These are phyloP conservation scores for Pharmacophagus antenor DNA, from an alignment of 2,888 invertebrate genomes.

Conservation along the genomic window DNA sequence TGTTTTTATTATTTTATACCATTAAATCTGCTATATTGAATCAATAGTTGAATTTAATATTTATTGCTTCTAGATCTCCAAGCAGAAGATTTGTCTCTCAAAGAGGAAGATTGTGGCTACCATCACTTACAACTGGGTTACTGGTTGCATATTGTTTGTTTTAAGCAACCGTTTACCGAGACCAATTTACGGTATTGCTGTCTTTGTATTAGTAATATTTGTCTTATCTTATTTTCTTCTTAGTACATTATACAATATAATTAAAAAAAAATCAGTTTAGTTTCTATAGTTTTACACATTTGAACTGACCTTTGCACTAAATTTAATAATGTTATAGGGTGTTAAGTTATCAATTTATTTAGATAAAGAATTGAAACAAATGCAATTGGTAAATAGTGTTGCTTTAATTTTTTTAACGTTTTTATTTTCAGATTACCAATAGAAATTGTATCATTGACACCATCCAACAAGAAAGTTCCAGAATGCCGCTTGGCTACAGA, in stretches of 20 bases:
- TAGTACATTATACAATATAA: not conserved
- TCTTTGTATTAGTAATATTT: not conserved
- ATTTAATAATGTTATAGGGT: too few relatives aligned
- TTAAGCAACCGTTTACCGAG: conserved; percentile 54
- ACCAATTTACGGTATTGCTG: conserved; percentile 45
- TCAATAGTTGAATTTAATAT: too few relatives aligned
- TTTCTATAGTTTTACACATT: too few relatives aligned
- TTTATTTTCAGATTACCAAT: conserved; percentile 46
- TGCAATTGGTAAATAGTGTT: not conserved
- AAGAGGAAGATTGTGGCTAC: conserved; percentile 56
- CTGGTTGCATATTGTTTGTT: conserved; percentile 63
- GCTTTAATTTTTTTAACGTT: conserved; percentile 12
- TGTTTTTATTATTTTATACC: too few relatives aligned
- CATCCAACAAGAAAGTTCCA: conserved; percentile 53
- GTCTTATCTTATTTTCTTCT: not conserved
- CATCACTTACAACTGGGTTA: conserved; percentile 60
- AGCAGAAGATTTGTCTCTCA: conserved; percentile 49
- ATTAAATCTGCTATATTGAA: too few relatives aligned
- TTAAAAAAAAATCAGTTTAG: not conserved
- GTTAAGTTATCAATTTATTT: too few relatives aligned
- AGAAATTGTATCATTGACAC: conserved; percentile 46
- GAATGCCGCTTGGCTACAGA: conserved; percentile 51
- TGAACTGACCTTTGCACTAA: too few relatives aligned
- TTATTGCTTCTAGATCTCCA: conserved; percentile 45
- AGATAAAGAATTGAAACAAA: too few relatives aligned